phyloP scores from a whole-genome alignment of 1,140 invertebrate species.

The Danaus plexippus region DNA sequence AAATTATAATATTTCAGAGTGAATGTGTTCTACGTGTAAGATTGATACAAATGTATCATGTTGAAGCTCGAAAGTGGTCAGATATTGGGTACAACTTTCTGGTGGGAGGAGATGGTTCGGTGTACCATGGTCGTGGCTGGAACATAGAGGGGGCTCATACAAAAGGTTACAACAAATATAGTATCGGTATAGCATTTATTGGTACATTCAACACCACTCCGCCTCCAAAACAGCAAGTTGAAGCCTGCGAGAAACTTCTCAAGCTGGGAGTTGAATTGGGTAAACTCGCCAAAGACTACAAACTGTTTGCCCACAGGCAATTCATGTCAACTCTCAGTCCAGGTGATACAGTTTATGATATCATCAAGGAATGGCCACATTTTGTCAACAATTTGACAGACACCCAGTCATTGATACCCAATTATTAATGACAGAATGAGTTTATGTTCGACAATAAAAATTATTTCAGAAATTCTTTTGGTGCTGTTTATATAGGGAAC shows the following conservation, averaged over 20 bases:
- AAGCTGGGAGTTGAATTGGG: constrained; percentile 68
- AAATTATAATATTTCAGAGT: constrained; percentile 39
- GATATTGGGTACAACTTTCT: constrained; percentile 82
- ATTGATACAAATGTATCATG: constrained; percentile 80
- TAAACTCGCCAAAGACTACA: constrained; percentile 73
- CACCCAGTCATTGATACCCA: constrained; percentile 30
- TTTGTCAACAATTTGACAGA: constrained; percentile 50
- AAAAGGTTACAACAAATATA: constrained; percentile 74
- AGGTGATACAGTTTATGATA: constrained; percentile 72
- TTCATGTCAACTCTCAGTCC: constrained; percentile 75
- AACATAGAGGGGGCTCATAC: constrained; percentile 77
- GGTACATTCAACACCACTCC: constrained; percentile 73
- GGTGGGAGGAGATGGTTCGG: constrained; percentile 80
- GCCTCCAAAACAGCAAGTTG: constrained; percentile 69
- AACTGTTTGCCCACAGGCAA: constrained; percentile 76
- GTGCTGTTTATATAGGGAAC: no score
- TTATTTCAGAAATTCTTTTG: no score
- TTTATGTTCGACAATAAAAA: no score
- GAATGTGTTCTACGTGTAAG: constrained; percentile 68
- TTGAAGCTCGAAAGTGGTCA: constrained; percentile 73
- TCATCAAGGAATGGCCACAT: constrained; percentile 75
- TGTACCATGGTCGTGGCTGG: constrained; percentile 80
- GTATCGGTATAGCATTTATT: constrained; percentile 79
- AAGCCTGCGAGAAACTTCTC: constrained; percentile 72
- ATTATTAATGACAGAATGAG: background rate